Evolutionary conservation across 2,113 vertebrate species (phyloP), one percentile per base, ranked within the genome.

Genomic region (Ptilorrhoa leucosticta): DNA sequence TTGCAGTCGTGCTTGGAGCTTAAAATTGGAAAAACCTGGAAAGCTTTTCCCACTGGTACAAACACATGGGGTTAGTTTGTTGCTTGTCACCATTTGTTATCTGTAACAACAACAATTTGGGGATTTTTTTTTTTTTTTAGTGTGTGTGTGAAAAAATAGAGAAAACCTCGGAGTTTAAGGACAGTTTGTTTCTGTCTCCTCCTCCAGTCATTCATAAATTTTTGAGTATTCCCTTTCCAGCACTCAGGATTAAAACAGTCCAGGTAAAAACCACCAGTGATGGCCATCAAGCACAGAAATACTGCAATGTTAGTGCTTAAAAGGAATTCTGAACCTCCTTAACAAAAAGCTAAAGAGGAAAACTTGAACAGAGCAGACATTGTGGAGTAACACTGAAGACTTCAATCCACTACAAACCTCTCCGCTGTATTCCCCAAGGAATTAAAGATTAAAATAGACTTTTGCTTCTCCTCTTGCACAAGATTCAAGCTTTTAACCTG

Each of bases 11-110:
- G 31, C 3, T 18, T 12, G 5, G 35, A 39, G 58, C 45, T 84
- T 33, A 5, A 7, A 2, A 17, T 0, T 5, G 66, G 4, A 23
- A 24, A 47, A 68, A 28, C 33, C 44, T 68, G 70, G 17, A 7
- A 35, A 60, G 69, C 2, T 9, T 54, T 77, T 39, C 7, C 19
- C 63, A 5, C 65, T 6, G 21, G 11, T 1, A 47, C 17, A 18
- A 42, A 79, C 15, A 84, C 33, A 4, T 0, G 22, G 53, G 6
- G 24, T 47, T 39, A 4, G 18, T 75, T 31, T 11, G 51, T 24
- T n/a, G 72, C 30, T 51, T 40, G 68, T 31, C 50, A 72, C 9
- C 5, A 0, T 28, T 68, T 82, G 51, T 75, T 47, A 66, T 1
- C 57, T 35, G 57, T 23, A 37, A 37, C 12, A 21, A 42, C 3